Evolutionary conservation across 2,113 vertebrate genomes (phyloP).

Genomic region (Phasianus colchicus): DNA sequence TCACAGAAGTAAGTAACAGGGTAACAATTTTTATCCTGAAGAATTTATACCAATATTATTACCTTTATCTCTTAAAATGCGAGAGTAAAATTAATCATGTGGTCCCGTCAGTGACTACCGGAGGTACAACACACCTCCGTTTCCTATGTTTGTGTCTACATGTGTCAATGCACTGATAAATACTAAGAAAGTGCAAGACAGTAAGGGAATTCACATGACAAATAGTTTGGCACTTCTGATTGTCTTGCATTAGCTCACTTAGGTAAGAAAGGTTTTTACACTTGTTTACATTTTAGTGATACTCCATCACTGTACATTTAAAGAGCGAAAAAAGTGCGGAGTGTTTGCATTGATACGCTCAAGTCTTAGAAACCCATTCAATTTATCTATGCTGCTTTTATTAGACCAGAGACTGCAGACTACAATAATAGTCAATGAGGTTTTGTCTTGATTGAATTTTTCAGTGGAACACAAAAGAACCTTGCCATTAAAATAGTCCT

Average conservation of each 20-base stretch:
- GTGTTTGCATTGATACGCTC: conserved; percentile 86
- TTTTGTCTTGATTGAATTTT: conserved; percentile 99
- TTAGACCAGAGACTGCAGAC: conserved; percentile 92
- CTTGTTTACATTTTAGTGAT: conserved; percentile 85
- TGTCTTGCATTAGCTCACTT: conserved; percentile 30
- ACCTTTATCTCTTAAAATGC: background rate
- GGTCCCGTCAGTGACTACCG: background rate
- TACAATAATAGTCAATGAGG: conserved; percentile 95
- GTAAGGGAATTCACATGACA: background rate
- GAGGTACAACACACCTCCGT: background rate
- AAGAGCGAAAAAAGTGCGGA: conserved; percentile 86
- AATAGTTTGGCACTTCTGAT: background rate
- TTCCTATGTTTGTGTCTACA: fast-evolving
- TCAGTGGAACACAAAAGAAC: conserved; percentile 98
- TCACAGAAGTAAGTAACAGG: background rate
- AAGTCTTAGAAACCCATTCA: conserved; percentile 89
- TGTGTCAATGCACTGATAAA: fast-evolving
- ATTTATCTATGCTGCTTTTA: conserved; percentile 95
- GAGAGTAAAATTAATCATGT: background rate
- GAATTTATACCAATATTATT: conserved; percentile 11
- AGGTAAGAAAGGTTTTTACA: conserved; percentile 46
- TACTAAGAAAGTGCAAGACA: background rate
- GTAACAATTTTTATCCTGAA: conserved; percentile 4
- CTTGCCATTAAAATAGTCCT: conserved; percentile 98
- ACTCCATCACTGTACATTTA: conserved; percentile 88